Conservation (phyloP, 2,113 vertebrate species). For the Stegastes partitus region DNA sequence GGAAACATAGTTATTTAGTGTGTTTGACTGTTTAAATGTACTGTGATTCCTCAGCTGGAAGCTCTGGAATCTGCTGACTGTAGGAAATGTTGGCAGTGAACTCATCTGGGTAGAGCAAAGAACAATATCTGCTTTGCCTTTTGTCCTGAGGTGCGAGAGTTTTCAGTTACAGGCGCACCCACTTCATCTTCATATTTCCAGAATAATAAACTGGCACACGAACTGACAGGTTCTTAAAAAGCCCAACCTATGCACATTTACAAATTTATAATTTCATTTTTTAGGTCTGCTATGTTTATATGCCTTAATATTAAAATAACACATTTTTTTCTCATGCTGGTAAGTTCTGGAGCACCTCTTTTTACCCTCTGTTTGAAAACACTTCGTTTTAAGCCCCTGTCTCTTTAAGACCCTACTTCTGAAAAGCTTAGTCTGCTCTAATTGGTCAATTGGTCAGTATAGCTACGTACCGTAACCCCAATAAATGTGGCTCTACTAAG, state of each 20-base stretch:
- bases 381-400: too few relatives aligned
- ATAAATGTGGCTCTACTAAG: too few relatives aligned
- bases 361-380: too few relatives aligned
- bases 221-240: not conserved
- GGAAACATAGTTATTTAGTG: not conserved
- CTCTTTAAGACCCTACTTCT: too few relatives aligned
- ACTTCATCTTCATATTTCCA: not conserved
- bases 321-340: not conserved
- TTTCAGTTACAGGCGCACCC: constrained; percentile 24
- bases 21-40: not conserved
- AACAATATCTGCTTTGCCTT: constrained; percentile 32
- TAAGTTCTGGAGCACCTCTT: too few relatives aligned
- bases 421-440: too few relatives aligned
- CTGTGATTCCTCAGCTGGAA: constrained; percentile 32
- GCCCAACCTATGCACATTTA: too few relatives aligned
- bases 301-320: too few relatives aligned
- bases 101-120: constrained; percentile 7
- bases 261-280: too few relatives aligned
- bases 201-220: not conserved
- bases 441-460: too few relatives aligned
- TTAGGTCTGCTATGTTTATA: too few relatives aligned
- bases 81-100: not conserved
- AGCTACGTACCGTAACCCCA: too few relatives aligned
- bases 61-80: constrained; percentile 49
- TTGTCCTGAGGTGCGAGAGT: not conserved